Base-by-base conservation (phyloP, 2,113 vertebrate species). In the Sander lucioperca region DNA sequence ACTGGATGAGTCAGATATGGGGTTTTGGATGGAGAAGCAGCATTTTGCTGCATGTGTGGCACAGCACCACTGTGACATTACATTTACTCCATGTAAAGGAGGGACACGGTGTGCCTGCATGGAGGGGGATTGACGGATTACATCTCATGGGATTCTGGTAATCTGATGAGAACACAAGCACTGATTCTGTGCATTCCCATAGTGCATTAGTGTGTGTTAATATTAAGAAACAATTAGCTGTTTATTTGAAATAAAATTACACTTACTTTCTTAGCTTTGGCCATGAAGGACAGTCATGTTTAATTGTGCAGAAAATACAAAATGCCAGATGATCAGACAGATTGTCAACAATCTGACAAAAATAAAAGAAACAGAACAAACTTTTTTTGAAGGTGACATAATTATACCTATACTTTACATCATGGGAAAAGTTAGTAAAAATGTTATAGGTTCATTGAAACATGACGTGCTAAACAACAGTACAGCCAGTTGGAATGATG, bases 1-100 rank as follows among this genome's bases (percentile, higher is more conserved):
- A 50, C 23, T 33, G 43, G 45, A 74, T 47, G 71, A 69, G 61
- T 59, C 65, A n/a, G 30, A 58, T 66, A 21, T 59, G 19, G 10
- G 18, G 43, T 62, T 18, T 16, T 51, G 61, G 51, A 16, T 47
- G n/a, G 50, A 51, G 16, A 21, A 19, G 14, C 23, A 50, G 36
- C 7, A 3, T 70, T 64, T 6, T 70, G 65, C 47, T 47, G 64
- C 30, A n/a, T 16, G 30, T 36, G 45, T 57, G 36, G 23, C 63
- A 33, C 16, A 43, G 3, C 3, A 21, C 5, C 73, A 12, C 61
- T n/a, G 25, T 54, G 62, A 25, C 36, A 36, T 48, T 39, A 56
- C 7, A 14, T 39, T 45, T 6, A 9, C 13, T 59, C n/a, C 21
- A 74, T 48, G 69, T 47, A 23, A 50, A 54, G 33, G 2, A 23